phyloP scores from a whole-genome alignment of 2,113 vertebrate genomes.

The Lycaon pictus region DNA sequence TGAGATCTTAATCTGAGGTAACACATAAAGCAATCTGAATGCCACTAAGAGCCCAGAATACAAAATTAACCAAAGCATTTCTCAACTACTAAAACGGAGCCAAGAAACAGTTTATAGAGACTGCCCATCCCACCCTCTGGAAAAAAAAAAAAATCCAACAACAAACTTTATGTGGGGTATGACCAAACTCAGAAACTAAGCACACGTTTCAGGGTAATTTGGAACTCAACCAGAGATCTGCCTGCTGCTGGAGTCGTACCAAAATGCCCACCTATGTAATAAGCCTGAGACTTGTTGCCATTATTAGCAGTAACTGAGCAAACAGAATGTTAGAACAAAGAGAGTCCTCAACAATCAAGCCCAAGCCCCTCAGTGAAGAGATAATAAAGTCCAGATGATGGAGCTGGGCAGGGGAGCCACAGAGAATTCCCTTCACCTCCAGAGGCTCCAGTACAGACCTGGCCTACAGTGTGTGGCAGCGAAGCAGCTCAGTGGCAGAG shows the following conservation, averaged over 20 bases:
- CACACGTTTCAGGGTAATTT: background rate
- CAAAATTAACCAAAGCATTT: background rate
- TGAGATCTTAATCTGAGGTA: background rate
- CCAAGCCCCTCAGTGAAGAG: background rate
- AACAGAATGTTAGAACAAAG: background rate
- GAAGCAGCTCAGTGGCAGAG: background rate
- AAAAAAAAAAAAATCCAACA: background rate
- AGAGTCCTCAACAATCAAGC: background rate
- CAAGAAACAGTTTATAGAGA: background rate
- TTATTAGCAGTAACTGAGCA: background rate
- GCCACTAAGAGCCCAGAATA: background rate
- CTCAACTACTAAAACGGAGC: background rate
- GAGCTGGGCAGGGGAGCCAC: background rate
- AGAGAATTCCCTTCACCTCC: background rate
- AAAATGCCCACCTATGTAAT: background rate
- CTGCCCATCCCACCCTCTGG: accelerated
- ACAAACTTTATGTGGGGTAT: background rate
- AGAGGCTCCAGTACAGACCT: background rate
- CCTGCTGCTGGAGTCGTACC: background rate
- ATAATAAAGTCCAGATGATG: background rate
- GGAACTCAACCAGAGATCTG: background rate
- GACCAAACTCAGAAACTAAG: background rate
- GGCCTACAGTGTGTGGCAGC: too few relatives aligned
- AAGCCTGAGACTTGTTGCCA: background rate
- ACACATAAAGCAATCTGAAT: background rate